phyloP scores from a whole-genome alignment of 2,797 vertebrate genomes.

The Adrianichthys oophorus region DNA sequence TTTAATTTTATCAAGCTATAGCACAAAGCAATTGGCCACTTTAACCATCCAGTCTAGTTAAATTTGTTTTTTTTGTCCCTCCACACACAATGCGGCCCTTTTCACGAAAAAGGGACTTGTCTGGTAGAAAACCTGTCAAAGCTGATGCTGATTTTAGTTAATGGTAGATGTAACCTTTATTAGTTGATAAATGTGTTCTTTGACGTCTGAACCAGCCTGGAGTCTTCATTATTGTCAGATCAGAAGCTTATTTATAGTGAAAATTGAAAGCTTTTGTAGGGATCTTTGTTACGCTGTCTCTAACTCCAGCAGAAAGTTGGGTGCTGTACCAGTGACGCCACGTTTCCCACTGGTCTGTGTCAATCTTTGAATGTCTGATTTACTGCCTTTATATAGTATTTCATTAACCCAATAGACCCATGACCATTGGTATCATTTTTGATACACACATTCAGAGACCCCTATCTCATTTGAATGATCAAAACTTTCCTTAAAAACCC shows the following conservation, averaged over 20 bases:
- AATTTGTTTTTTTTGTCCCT: slow-evolving; percentile 33
- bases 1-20: no score
- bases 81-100: slow-evolving; percentile 29
- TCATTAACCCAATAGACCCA: not conserved
- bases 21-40: no score
- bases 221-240: slow-evolving; percentile 36
- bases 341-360: no score
- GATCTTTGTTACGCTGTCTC: slow-evolving; percentile 37
- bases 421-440: not conserved
- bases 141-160: slow-evolving; percentile 44
- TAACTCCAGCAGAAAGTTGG: slow-evolving; percentile 22
- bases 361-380: slow-evolving; percentile 24
- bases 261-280: slow-evolving; percentile 32
- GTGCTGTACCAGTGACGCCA: slow-evolving; percentile 11
- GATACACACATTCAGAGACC: no score
- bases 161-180: slow-evolving; percentile 44
- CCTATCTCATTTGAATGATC: no score
- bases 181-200: slow-evolving; percentile 25
- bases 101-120: slow-evolving; percentile 5
- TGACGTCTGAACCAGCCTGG: slow-evolving; percentile 34
- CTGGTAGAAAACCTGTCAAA: slow-evolving; percentile 38
- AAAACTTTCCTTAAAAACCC: no score
- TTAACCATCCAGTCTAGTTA: no score
- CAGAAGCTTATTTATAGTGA: slow-evolving; percentile 22
- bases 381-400: not conserved